These are phyloP conservation scores for Peucedramus taeniatus DNA, from an alignment of 2,113 vertebrate species.

Conservation along the genomic window DNA sequence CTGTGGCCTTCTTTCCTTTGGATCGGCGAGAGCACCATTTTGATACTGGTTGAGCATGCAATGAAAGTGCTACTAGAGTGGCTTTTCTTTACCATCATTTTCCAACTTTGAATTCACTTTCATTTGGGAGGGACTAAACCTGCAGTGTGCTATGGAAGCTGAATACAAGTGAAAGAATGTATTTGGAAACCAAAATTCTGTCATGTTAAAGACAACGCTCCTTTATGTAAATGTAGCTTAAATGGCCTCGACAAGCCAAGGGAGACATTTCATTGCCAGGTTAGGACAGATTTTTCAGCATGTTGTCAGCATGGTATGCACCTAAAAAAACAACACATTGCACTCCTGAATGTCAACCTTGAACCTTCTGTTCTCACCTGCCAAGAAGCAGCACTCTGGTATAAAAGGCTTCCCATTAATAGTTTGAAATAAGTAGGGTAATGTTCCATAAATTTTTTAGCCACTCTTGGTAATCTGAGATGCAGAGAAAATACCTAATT, in stretches of 20 bases:
- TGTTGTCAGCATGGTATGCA: neutral
- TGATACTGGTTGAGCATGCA: neutral
- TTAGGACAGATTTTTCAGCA: neutral
- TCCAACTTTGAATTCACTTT: neutral
- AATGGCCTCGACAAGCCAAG: neutral
- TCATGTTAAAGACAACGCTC: neutral
- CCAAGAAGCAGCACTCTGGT: neutral
- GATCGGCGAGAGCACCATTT: neutral
- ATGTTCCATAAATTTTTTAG: neutral
- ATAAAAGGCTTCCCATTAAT: neutral
- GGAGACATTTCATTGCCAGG: neutral
- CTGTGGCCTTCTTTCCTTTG: neutral
- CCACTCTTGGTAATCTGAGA: neutral
- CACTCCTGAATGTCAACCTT: neutral
- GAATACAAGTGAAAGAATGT: neutral
- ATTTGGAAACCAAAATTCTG: neutral
- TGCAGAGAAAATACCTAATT: neutral
- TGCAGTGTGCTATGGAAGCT: neutral
- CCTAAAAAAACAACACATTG: neutral
- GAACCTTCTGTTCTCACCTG: neutral
- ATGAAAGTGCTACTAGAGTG: neutral
- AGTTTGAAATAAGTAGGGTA: neutral
- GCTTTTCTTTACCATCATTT: neutral
- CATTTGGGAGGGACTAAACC: neutral
- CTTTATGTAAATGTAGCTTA: neutral